Evolutionary conservation across 2,113 vertebrate species (phyloP), one percentile per base, ranked within the genome.

Genomic region (Marcusenius ussheri): DNA sequence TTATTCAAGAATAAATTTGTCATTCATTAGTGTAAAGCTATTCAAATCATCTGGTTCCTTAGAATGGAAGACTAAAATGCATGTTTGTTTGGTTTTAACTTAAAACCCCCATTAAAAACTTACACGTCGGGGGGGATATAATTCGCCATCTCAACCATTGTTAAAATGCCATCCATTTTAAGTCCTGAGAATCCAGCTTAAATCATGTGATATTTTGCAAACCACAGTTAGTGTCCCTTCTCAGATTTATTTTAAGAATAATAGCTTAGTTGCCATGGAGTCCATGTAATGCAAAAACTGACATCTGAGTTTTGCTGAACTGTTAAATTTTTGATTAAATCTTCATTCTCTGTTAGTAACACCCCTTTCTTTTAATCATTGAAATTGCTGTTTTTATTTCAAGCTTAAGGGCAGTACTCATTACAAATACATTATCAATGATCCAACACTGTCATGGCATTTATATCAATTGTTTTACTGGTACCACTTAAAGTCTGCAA

Each of bases 241-340:
- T 86, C 51, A 85, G 88, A 90, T 90, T 92, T 90, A 87, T 91
- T 74, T 27, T 39, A 90, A 74, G 88, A 88, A 91, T 70, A 88
- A 86, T 83, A 84, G 24, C 89, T 5, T 91, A 90, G 53, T 90
- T 91, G 89, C 86, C 58, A 77, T 87, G 50, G 50, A 53, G 50
- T 56, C 31, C 31, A 56, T 91, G 88, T 27, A 45, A 24, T 47
- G 42, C 45, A 84, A 84, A 84, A 84, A 46, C 83, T 24, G 45
- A 84, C 17, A 39, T 11, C 13, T 21, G 39, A 24, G 45, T 47
- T 84, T 10, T 84, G 45, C 39, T 45, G 83, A 45, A 47, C 45
- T 84, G 45, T 46, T 56, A 56, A 87, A n/a, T 42, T 87, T 87
- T 35, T 51, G 15, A 56, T 35, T 87, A 87, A 87, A 35, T 87